These are phyloP conservation scores for Lordiphosa stackelbergi DNA, from an alignment of 1,140 invertebrate species.

Conservation along the genomic window DNA sequence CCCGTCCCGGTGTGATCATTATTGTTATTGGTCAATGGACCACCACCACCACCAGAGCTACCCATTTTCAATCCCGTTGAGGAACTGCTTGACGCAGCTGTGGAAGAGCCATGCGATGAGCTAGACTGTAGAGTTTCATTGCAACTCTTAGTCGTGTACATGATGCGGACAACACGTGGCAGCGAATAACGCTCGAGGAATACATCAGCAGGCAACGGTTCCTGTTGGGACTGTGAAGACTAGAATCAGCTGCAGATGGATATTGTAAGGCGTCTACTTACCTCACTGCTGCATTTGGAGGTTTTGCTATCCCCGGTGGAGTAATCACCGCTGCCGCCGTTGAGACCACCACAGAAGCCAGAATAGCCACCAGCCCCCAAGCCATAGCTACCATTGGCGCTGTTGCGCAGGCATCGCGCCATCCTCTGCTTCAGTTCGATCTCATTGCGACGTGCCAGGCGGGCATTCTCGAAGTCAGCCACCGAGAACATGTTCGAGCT, in stretches of 20 bases:
- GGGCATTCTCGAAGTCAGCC: conserved; percentile 75
- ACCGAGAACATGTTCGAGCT: conserved; percentile 77
- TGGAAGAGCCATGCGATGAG: conserved; percentile 74
- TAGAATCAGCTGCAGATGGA: neutral
- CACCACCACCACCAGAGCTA: conserved; percentile 8
- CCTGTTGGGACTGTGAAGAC: conserved; percentile 41
- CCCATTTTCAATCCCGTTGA: conserved; percentile 43
- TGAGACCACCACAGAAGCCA: conserved; percentile 48
- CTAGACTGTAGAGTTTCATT: conserved; percentile 75
- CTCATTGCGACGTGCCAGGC: conserved; percentile 75
- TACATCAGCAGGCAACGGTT: conserved; percentile 67
- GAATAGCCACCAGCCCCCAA: conserved; percentile 30
- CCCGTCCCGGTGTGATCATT: conserved; percentile 21
- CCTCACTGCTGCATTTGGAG: conserved; percentile 70
- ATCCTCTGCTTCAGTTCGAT: conserved; percentile 72
- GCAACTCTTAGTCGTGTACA: conserved; percentile 53
- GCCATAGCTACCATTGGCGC: conserved; percentile 50
- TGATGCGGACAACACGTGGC: conserved; percentile 79
- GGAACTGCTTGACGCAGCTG: conserved; percentile 59
- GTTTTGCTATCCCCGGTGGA: conserved; percentile 76
- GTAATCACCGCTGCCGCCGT: conserved; percentile 62
- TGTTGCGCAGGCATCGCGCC: conserved; percentile 60
- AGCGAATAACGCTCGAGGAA: conserved; percentile 80
- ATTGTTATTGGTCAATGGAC: conserved; percentile 17
- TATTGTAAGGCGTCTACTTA: conserved; percentile 19